These are phyloP conservation scores for Eleutherodactylus coqui DNA, from an alignment of 2,797 vertebrate genomes.

Conservation along the genomic window DNA sequence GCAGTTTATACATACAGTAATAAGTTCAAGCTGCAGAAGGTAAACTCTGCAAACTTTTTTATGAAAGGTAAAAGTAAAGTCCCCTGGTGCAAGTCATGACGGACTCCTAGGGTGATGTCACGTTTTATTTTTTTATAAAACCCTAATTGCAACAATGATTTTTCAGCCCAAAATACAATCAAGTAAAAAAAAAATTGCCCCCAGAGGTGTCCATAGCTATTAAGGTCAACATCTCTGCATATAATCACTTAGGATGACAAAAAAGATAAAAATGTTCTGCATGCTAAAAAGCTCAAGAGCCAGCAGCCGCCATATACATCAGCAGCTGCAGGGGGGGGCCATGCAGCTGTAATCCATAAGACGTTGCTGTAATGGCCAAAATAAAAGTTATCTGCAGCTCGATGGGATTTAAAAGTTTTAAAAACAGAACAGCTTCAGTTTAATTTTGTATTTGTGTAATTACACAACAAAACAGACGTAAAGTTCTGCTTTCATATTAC, in stretches of 20 bases:
- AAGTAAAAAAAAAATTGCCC: too few relatives aligned
- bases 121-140: too few relatives aligned
- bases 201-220: too few relatives aligned
- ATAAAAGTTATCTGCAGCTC: background rate
- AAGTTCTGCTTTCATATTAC: background rate
- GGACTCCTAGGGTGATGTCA: too few relatives aligned
- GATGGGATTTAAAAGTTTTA: background rate
- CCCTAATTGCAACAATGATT: too few relatives aligned
- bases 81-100: too few relatives aligned
- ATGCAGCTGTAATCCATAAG: conserved; percentile 12
- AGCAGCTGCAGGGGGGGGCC: conserved; percentile 11
- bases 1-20: too few relatives aligned
- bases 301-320: background rate
- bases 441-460: background rate
- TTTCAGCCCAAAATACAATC: too few relatives aligned
- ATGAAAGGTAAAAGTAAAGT: too few relatives aligned
- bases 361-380: background rate
- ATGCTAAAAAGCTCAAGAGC: background rate
- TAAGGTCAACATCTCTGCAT: background rate
- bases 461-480: background rate
- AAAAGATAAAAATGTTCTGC: conserved; percentile 6
- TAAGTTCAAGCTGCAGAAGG: too few relatives aligned
- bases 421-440: background rate
- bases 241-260: background rate
- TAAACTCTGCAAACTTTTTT: too few relatives aligned